These are phyloP conservation scores for Cebidichthys violaceus DNA, from an alignment of 2,113 vertebrate species.

Conservation along the genomic window DNA sequence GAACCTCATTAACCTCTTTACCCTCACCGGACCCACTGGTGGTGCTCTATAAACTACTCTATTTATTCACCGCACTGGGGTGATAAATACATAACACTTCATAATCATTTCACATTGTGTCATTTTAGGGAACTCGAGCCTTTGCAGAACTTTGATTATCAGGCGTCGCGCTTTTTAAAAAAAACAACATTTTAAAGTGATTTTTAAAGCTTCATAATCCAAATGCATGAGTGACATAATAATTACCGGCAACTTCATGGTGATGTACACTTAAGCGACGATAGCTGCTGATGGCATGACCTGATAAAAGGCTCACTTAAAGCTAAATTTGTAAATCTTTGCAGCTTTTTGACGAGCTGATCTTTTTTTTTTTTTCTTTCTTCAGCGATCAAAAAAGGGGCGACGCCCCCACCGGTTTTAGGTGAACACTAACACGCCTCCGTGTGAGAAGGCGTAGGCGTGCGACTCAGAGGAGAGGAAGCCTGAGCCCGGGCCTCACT, in stretches of 20 bases:
- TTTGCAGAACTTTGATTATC: conserved; percentile 1
- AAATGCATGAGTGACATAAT: conserved; percentile 13
- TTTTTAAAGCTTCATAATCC: not conserved
- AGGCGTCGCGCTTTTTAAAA: not conserved
- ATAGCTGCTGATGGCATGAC: conserved; percentile 20
- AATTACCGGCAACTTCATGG: conserved; percentile 14
- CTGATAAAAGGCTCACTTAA: conserved; percentile 8
- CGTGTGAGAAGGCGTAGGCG: conserved; percentile 19
- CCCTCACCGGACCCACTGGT: not conserved
- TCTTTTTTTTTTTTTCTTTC: conserved; percentile 13
- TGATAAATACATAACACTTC: not conserved
- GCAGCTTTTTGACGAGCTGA: conserved; percentile 20
- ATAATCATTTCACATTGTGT: not conserved
- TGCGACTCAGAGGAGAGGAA: conserved; percentile 11
- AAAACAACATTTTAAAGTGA: conserved; percentile 24
- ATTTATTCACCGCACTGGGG: conserved; percentile 11
- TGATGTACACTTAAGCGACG: not conserved
- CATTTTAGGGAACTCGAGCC: not conserved
- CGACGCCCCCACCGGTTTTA: conserved; percentile 13
- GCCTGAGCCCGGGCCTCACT: not conserved
- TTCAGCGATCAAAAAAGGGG: conserved; percentile 23
- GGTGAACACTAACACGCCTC: conserved; percentile 32
- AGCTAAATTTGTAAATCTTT: not conserved
- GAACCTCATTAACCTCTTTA: conserved; percentile 30
- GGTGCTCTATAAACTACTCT: not conserved